Evolutionary conservation across 2,113 vertebrate genomes (phyloP).

Genomic region (Anseranas semipalmata): DNA sequence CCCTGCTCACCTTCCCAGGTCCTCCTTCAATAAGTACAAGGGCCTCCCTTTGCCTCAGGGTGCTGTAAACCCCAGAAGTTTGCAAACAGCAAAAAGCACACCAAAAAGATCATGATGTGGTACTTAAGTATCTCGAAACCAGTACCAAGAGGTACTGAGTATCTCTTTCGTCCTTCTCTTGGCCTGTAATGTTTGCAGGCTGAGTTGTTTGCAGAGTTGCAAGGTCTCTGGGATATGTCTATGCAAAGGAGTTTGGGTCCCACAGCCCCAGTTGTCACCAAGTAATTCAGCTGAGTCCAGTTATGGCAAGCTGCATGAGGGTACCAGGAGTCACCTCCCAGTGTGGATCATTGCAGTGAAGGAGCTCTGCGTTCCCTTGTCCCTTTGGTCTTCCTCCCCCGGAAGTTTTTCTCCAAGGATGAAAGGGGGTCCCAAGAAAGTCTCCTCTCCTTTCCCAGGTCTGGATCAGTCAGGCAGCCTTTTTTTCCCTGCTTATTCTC

Average conservation of each 20-base stretch:
- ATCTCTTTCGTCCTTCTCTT: background rate
- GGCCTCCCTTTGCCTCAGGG: accelerated
- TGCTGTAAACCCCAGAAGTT: background rate
- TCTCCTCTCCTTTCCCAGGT: background rate
- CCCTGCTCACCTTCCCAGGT: background rate
- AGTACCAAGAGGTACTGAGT: background rate
- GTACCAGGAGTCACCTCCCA: background rate
- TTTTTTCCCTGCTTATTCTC: background rate
- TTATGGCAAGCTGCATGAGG: background rate
- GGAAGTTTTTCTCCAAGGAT: background rate
- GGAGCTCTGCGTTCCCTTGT: background rate
- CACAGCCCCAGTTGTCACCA: background rate
- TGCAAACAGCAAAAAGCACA: background rate
- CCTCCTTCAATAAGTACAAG: background rate
- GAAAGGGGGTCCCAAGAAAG: background rate
- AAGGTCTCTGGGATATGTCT: background rate
- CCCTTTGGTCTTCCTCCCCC: background rate
- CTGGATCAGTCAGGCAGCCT: background rate
- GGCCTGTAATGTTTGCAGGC: background rate
- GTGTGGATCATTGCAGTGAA: accelerated
- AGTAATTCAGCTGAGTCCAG: background rate
- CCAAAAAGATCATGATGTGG: background rate
- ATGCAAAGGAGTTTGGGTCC: background rate
- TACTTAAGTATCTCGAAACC: background rate
- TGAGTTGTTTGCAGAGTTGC: background rate